Conservation (phyloP, 2,888 invertebrate species). For the Heliconius charithonia region DNA sequence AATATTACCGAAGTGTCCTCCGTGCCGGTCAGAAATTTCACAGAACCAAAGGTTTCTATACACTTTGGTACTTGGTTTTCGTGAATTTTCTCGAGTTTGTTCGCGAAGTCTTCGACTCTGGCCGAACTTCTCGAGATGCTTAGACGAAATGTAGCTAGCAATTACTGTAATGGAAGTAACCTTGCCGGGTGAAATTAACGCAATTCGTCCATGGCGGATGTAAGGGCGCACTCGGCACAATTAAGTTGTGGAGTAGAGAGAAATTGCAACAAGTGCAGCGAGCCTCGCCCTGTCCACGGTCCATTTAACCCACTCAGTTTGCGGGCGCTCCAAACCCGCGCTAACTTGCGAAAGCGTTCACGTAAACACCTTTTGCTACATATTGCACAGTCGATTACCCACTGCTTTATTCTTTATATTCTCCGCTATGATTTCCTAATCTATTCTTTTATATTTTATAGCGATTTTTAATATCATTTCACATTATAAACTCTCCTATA, state of each 20-base stretch:
- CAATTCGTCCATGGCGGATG: conserved; percentile 73
- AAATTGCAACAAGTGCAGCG: conserved; percentile 81
- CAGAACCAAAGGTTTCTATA: conserved; percentile 58
- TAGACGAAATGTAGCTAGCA: conserved; percentile 80
- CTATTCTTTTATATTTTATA: conserved; percentile 21
- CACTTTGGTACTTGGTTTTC: conserved; percentile 74
- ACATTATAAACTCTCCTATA: conserved; percentile 11
- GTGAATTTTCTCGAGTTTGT: conserved; percentile 76
- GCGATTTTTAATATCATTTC: conserved; percentile 21
- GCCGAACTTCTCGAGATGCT: conserved; percentile 75
- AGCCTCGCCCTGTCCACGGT: conserved; percentile 70
- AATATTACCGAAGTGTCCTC: conserved; percentile 78
- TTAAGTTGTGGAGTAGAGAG: conserved; percentile 74
- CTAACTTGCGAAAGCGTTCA: conserved; percentile 56
- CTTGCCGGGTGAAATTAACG: conserved; percentile 74
- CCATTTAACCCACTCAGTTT: conserved; percentile 77
- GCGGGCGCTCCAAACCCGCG: conserved; percentile 62
- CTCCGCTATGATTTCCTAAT: conserved; percentile 24
- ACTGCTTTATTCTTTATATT: conserved; percentile 42
- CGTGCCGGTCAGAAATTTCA: conserved; percentile 57
- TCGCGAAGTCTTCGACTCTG: conserved; percentile 68
- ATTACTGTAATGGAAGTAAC: conserved; percentile 82
- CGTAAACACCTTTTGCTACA: conserved; percentile 59
- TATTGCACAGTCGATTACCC: conserved; percentile 52
- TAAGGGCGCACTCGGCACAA: conserved; percentile 74